Base-by-base conservation (phyloP, 1,140 invertebrate species). In the Aphis gossypii region DNA sequence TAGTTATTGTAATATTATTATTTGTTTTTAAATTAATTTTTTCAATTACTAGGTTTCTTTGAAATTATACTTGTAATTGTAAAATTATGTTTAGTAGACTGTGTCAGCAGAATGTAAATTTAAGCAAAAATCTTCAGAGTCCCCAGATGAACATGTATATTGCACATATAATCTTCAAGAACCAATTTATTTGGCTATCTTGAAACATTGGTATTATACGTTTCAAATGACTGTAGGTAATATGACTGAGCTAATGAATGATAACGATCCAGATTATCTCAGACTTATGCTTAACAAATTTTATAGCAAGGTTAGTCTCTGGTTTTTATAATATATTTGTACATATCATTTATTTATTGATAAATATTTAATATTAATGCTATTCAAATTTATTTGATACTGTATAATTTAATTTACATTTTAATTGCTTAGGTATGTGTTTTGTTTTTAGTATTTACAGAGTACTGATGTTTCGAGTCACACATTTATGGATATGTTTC, bases 151-250 rank as follows among this genome's bases (percentile, higher is more conserved):
- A 54, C 76, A 35, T n/a, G 82, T 84, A 56, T 93, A 93, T 84
- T 93, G 92, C 56, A 93, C 92, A n/a, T 56, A 93, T 44, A 93
- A 93, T 83, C 82, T 93, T 54, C 92, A 93, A 93, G 92, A 93
- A 56, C 92, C 92, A 44, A 93, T 93, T 9, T 93, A 93, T 56
- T 84, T 93, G 48, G 68, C 92, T 44, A 20, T 93, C 25, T n/a
- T 93, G 35, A 93, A 93, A 93, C 92, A 93, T 18, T 93, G 92
- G 92, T 86, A 93, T 56, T 23, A 86, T 56, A 93, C 92, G 1
- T 93, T 93, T 93, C 92, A 84, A 84, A 93, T 93, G 92, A 56
- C 82, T 44, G 92, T 93, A 1, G 92, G 92, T 21, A 41, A 25
- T 44, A 93, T 93, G 92, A 93, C 92, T 30, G 23, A 86, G 8